Conservation (phyloP, 2,888 invertebrate genomes). For the Spodoptera picta region DNA sequence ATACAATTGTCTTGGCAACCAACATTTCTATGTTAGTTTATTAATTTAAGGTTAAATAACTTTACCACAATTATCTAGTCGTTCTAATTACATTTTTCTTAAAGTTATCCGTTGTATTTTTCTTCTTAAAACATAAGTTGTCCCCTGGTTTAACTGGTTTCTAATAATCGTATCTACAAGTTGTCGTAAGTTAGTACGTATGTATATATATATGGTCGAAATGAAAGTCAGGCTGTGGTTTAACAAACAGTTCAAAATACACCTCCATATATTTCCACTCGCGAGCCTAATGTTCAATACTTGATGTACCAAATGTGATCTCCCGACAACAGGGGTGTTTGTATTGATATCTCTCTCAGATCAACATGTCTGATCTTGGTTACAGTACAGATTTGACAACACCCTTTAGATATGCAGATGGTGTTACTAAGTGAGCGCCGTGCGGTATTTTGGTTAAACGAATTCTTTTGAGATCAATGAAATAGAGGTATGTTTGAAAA, state of each 20-base stretch:
- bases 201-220: too few species aligned
- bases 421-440: constrained; percentile 48
- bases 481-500: constrained; percentile 2
- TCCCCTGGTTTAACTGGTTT: too few species aligned
- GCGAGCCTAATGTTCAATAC: constrained; percentile 82
- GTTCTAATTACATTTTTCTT: too few species aligned
- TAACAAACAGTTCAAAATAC: constrained; percentile 4
- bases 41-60: too few species aligned
- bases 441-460: constrained; percentile 35
- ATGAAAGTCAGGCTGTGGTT: too few species aligned
- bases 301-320: constrained; percentile 85
- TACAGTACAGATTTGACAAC: constrained; percentile 62
- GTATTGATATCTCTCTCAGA: constrained; percentile 85
- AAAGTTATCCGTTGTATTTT: too few species aligned
- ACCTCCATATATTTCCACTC: constrained; percentile 58
- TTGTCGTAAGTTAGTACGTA: too few species aligned
- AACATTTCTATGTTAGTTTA: too few species aligned
- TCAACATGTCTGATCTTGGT: constrained; percentile 77
- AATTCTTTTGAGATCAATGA: constrained; percentile 16
- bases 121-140: too few species aligned
- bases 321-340: constrained; percentile 62
- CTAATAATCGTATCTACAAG: too few species aligned
- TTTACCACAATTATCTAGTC: too few species aligned
- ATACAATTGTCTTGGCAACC: too few species aligned
- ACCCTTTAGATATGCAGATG: constrained; percentile 47